Conservation (phyloP, 2,888 invertebrate genomes). For the Lasioglossum lativentre region DNA sequence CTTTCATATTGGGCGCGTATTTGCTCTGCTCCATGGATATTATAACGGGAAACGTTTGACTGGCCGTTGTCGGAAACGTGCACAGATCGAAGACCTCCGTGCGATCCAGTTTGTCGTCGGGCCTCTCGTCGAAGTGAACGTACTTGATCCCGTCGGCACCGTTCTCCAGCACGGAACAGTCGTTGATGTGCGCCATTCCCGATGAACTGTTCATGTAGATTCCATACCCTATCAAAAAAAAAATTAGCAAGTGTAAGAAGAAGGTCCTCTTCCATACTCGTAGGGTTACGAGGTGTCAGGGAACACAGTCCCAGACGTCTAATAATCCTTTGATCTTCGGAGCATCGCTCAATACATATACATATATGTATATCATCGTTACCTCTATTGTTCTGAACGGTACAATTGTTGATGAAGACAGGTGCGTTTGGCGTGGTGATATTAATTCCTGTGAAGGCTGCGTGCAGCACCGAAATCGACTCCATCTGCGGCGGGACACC, state of each 20-base stretch:
- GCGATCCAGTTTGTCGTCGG: constrained; percentile 91
- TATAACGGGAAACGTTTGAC: constrained; percentile 95
- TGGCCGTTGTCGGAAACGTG: constrained; percentile 92
- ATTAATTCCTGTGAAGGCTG: constrained; percentile 97
- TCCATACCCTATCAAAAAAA: constrained; percentile 90
- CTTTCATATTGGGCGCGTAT: constrained; percentile 89
- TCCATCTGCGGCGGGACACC: constrained; percentile 96
- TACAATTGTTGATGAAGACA: constrained; percentile 92
- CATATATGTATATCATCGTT: constrained; percentile 62
- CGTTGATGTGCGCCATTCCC: constrained; percentile 92
- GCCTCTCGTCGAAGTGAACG: constrained; percentile 92
- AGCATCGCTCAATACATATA: too few species aligned
- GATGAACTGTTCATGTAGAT: constrained; percentile 95
- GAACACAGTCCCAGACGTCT: background rate
- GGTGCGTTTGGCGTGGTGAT: constrained; percentile 94
- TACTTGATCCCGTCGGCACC: constrained; percentile 96
- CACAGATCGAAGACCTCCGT: constrained; percentile 94
- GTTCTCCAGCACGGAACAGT: constrained; percentile 92
- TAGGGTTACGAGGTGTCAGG: background rate
- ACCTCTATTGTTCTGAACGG: constrained; percentile 92
- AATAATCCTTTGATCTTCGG: background rate
- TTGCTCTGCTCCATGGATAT: constrained; percentile 92
- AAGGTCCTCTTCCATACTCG: background rate
- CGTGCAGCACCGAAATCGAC: constrained; percentile 92
- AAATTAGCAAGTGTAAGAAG: background rate